These are phyloP conservation scores for Cisticola juncidis DNA, from an alignment of 2,113 vertebrate genomes.

Conservation along the genomic window DNA sequence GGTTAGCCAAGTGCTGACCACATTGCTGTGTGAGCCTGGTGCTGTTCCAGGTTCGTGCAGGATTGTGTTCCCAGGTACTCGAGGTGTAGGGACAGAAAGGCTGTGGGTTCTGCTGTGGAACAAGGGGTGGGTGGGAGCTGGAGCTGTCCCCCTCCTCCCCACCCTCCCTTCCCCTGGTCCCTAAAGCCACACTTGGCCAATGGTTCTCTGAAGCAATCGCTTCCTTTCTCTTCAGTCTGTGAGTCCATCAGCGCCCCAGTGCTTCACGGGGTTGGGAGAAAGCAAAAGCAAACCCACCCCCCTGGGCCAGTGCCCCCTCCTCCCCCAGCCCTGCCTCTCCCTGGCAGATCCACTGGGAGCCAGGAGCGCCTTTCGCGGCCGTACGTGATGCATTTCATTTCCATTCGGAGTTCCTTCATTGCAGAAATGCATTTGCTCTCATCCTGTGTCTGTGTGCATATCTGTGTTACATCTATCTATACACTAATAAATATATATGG, in stretches of 20 bases:
- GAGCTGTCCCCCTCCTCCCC: neutral
- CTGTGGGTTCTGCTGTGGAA: neutral
- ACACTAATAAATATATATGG: constrained; percentile 68
- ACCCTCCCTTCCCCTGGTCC: constrained; percentile 7
- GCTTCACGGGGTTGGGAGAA: neutral
- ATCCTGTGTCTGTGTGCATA: constrained; percentile 56
- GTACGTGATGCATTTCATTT: neutral
- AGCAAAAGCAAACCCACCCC: neutral
- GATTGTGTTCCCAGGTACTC: neutral
- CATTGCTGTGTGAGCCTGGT: neutral
- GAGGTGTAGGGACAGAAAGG: neutral
- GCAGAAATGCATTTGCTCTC: constrained; percentile 24
- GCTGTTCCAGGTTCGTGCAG: neutral
- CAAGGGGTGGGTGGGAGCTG: neutral
- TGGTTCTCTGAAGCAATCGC: neutral
- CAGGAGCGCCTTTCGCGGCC: neutral
- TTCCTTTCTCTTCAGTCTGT: neutral
- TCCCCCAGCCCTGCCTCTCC: neutral
- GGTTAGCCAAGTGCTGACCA: neutral
- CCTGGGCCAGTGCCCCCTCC: too few relatives aligned
- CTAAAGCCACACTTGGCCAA: constrained; percentile 11
- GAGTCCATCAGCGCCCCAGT: neutral
- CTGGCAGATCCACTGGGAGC: neutral
- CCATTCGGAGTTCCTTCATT: constrained; percentile 69
- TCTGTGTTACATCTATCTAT: neutral